A percentile compares a stretch with the other conserved stretches of the same genome.
phyloP scores from a whole-genome alignment of 1,140 invertebrate species.

The Caenorhabditis inopinata region DNA sequence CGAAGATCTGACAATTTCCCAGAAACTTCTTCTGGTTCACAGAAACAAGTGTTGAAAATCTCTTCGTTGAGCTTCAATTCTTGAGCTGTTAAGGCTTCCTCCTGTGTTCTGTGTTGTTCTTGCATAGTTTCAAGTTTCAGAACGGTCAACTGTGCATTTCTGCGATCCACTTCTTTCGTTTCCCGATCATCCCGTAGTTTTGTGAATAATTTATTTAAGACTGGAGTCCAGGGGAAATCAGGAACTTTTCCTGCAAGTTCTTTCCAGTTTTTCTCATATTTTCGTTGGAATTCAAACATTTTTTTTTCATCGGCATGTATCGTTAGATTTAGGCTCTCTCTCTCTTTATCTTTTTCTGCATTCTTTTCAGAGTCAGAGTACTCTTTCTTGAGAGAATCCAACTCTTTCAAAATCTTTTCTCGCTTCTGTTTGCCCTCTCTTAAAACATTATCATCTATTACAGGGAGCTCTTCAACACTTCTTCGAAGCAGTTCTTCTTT shows the following conservation, averaged over 20 bases:
- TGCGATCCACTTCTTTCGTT: not conserved
- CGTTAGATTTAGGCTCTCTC: not conserved
- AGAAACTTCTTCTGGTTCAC: conserved; percentile 30
- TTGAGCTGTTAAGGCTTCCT: not conserved
- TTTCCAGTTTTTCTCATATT: not conserved
- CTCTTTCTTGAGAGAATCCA: not conserved
- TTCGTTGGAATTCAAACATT: not conserved
- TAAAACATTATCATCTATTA: not conserved
- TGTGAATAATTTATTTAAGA: not conserved
- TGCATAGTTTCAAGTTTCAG: not conserved
- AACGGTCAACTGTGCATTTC: not conserved
- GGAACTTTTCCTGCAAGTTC: not conserved
- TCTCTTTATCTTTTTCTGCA: not conserved
- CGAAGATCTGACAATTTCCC: conserved; percentile 31
- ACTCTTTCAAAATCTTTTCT: not conserved
- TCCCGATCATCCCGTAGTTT: not conserved
- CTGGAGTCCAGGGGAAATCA: not conserved
- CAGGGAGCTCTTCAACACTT: not conserved
- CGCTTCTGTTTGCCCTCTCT: not conserved
- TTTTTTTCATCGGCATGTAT: not conserved
- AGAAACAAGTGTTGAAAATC: not conserved
- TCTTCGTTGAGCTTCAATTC: not conserved
- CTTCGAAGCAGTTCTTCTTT: not conserved
- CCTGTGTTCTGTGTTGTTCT: not conserved
- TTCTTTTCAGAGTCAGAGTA: not conserved